Percentiles rank a stretch among this genome's conserved stretches.
Evolutionary conservation across 2,797 vertebrate species (phyloP).

Genomic region (Eulemur rubriventer): DNA sequence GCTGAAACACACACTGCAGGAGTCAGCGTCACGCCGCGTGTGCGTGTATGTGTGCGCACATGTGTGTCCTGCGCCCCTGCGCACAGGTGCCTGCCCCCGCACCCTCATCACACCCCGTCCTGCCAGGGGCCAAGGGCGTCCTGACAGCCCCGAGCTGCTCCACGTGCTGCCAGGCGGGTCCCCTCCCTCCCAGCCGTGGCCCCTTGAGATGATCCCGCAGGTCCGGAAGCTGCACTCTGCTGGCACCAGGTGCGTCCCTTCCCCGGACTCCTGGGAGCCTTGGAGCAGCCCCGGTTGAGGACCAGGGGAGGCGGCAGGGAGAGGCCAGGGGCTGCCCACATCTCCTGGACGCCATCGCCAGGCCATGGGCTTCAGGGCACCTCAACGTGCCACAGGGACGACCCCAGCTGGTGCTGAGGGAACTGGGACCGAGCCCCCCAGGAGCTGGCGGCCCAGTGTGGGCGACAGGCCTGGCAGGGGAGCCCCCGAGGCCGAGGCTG

Average conservation of each 20-base stretch:
- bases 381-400: accelerated
- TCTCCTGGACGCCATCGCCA: background rate
- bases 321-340: accelerated
- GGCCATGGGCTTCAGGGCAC: background rate
- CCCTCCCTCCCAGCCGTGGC: background rate
- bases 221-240: background rate
- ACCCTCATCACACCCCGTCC: background rate
- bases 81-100: background rate
- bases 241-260: accelerated
- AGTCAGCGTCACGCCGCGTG: background rate
- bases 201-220: background rate
- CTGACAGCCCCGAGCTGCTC: accelerated
- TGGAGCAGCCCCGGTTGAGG: background rate
- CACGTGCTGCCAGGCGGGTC: background rate
- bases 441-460: background rate
- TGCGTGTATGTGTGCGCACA: background rate
- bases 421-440: background rate
- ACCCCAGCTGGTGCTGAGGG: accelerated
- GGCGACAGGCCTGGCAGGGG: accelerated
- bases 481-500: background rate
- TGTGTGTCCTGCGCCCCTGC: background rate
- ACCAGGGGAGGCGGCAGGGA: background rate
- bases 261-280: background rate
- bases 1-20: background rate
- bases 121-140: background rate